Evolutionary conservation across 2,888 invertebrate genomes (phyloP).

Genomic region (Epinotia ramella): DNA sequence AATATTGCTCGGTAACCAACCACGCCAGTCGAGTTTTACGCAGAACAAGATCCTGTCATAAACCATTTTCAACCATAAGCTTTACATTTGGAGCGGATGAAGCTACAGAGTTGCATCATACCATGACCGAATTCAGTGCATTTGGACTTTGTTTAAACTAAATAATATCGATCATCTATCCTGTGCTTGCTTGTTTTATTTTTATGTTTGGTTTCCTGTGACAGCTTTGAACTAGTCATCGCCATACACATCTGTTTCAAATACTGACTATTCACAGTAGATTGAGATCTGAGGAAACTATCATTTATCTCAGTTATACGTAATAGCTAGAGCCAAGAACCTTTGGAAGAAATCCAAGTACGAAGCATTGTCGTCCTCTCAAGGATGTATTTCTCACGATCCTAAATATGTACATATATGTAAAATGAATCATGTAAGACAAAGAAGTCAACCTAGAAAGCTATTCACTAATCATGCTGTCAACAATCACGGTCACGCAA

Average conservation of each 20-base stretch:
- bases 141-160: conserved; percentile 24
- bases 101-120: conserved; percentile 38
- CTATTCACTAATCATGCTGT: conserved; percentile 34
- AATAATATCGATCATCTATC: conserved; percentile 51
- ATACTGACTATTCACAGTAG: conserved; percentile 32
- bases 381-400: conserved; percentile 53
- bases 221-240: conserved; percentile 39
- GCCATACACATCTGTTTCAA: conserved; percentile 25
- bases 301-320: conserved; percentile 40
- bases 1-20: conserved; percentile 74
- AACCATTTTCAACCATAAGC: conserved; percentile 71
- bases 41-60: conserved; percentile 68
- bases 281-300: conserved; percentile 15
- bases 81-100: conserved; percentile 51
- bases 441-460: conserved; percentile 19
- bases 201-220: conserved; percentile 32
- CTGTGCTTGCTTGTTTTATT: conserved; percentile 61
- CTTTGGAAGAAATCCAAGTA: conserved; percentile 67
- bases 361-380: conserved; percentile 51
- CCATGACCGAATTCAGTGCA: conserved; percentile 38
- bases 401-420: conserved; percentile 40
- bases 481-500: conserved; percentile 30
- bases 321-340: conserved; percentile 62
- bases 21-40: conserved; percentile 69
- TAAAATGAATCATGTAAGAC: conserved; percentile 30